A percentile compares a stretch with the other conserved stretches of the same genome.
Conservation (phyloP, 2,888 invertebrate genomes). For the Buathra laborator region DNA sequence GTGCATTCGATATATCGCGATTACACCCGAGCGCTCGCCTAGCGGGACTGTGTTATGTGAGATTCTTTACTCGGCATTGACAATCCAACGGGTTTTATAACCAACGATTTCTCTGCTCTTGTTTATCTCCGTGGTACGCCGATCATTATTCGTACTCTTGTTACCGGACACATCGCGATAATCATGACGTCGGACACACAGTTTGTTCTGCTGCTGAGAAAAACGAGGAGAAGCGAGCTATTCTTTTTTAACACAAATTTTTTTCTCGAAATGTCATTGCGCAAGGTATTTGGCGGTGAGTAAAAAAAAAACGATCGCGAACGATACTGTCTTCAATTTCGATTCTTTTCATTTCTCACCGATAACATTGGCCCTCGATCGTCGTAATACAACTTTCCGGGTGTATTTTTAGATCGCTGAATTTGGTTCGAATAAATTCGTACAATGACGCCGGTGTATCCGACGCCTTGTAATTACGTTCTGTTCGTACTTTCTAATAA, state of each 20-base stretch:
- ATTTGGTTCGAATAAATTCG: not conserved
- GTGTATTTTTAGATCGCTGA: not conserved
- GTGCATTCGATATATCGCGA: constrained; percentile 26
- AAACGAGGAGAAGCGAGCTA: constrained; percentile 73
- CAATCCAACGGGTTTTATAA: constrained; percentile 26
- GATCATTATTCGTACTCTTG: constrained; percentile 1
- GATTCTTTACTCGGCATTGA: constrained; percentile 26
- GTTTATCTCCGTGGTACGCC: not conserved
- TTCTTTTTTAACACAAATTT: constrained; percentile 73
- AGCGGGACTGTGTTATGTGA: constrained; percentile 41
- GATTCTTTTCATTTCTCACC: constrained; percentile 11
- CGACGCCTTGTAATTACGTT: too few relatives aligned
- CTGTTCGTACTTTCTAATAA: not conserved
- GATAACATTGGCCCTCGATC: not conserved
- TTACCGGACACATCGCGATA: constrained; percentile 3
- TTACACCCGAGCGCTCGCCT: constrained; percentile 3
- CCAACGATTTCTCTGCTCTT: not conserved
- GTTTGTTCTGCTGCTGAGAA: constrained; percentile 75
- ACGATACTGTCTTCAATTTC: not conserved
- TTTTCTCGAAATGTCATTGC: constrained; percentile 74
- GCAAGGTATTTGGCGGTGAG: constrained; percentile 77
- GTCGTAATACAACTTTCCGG: not conserved
- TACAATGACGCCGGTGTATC: too few relatives aligned
- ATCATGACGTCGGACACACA: constrained; percentile 69
- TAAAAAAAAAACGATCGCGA: constrained; percentile 18